Conservation (phyloP, 2,113 vertebrate species). For the Oreotrochilus melanogaster region DNA sequence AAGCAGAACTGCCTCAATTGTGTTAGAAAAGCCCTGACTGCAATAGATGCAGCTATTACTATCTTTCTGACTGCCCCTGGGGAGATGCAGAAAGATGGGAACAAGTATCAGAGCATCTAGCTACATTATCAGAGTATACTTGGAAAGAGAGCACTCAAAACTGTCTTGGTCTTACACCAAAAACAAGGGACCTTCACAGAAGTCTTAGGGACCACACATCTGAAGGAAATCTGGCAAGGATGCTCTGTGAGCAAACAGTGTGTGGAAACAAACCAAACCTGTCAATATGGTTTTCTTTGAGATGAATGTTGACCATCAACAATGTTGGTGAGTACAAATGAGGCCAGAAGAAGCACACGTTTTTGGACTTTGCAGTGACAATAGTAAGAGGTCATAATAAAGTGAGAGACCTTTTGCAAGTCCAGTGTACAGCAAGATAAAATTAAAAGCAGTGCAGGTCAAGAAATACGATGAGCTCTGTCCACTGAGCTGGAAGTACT, state of each 20-base stretch:
- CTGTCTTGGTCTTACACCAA: neutral
- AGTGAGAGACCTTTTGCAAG: neutral
- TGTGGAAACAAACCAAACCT: neutral
- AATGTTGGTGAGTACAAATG: neutral
- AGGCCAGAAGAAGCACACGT: neutral
- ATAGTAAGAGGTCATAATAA: neutral
- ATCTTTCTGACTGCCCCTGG: neutral
- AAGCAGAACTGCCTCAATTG: accelerated
- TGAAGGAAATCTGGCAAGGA: neutral
- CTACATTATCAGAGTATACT: neutral
- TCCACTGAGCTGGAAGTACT: neutral
- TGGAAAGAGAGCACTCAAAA: neutral
- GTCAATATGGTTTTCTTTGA: neutral
- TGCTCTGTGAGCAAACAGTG: neutral
- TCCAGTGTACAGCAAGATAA: neutral
- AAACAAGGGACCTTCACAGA: neutral
- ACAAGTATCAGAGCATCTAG: neutral
- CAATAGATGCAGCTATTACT: neutral
- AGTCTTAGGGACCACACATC: neutral
- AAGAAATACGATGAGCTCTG: neutral
- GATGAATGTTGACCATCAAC: neutral
- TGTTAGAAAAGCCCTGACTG: neutral
- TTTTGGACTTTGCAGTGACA: neutral
- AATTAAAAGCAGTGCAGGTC: neutral
- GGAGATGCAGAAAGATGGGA: neutral